Evolutionary conservation across 2,888 invertebrate species (phyloP), one percentile per base, ranked within the genome.

Genomic region (Dryadula phaetusa): DNA sequence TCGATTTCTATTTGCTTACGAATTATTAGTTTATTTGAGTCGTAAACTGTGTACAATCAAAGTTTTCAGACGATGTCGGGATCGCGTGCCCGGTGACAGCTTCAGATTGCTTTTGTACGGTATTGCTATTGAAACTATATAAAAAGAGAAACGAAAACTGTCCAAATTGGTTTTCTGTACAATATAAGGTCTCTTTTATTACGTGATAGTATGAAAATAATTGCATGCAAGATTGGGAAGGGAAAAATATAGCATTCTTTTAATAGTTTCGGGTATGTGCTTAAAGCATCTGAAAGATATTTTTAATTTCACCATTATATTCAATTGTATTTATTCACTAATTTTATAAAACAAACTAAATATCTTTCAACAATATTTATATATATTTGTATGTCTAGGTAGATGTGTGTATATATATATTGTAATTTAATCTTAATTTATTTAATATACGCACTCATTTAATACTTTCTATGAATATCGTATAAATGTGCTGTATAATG

Each of bases 41-140:
- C 70, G 69, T 72, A 76, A 77, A 77, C 75, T 75, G 75, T 76
- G 79, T 67, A 74, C 77, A 79, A 79, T 76, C 74, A 75, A 82
- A 83, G 74, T 84, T 83, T 79, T 72, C 78, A 81, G 80, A 82
- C 83, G 65, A 75, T 74, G 70, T 70, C 73, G 75, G 70, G 66
- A 69, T 83, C 77, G 83, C 85, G 85, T 85, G 85, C 40, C 72
- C 63, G 64, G 76, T 79, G 83, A 81, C 85, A 83, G 75, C 67
- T 78, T 81, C 75, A 71, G 81, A 84, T 84, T 79, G 79, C 76
- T 79, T 80, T 78, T 76, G 67, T 78, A 74, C 28, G 25, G 49
- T 49, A 49, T 49, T 70, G 72, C 66, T 42, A 58, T 63, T 32
- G 67, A 67, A 71, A 46, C 58, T 44, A 64, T 61, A 52, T 62